These are phyloP conservation scores for Baryphthengus martii DNA, from an alignment of 2,113 vertebrate species.

Conservation along the genomic window DNA sequence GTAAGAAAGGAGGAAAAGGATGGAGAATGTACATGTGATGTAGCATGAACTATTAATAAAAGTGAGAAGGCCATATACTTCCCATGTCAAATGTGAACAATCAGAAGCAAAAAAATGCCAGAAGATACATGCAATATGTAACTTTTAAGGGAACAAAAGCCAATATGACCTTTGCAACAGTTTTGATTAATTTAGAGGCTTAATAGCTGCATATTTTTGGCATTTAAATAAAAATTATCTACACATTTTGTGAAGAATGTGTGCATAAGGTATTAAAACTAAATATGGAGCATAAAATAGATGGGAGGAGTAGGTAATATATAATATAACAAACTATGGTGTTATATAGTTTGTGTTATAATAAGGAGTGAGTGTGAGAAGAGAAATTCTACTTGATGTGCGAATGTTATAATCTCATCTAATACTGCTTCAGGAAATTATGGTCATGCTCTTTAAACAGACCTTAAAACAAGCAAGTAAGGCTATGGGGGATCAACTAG, in stretches of 20 bases:
- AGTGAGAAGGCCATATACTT: neutral
- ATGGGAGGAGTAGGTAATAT: neutral
- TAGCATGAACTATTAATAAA: constrained; percentile 23
- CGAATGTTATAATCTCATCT: neutral
- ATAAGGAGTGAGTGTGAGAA: neutral
- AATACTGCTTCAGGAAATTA: neutral
- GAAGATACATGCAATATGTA: neutral
- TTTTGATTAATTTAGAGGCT: neutral
- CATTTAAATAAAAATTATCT: neutral
- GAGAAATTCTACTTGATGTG: neutral
- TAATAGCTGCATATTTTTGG: neutral
- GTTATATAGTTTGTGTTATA: neutral
- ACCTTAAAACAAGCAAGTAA: neutral
- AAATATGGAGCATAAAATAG: neutral
- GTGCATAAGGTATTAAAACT: neutral
- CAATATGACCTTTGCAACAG: neutral
- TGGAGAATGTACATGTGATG: neutral
- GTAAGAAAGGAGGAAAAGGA: neutral
- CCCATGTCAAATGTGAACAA: neutral
- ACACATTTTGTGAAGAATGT: neutral
- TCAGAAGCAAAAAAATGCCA: neutral
- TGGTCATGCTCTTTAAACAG: neutral
- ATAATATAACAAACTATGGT: neutral
- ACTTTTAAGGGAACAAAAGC: neutral
- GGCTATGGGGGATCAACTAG: neutral